Percentiles rank a stretch among this genome's conserved stretches.
phyloP scores from a whole-genome alignment of 2,888 invertebrate species.

The Tribolium freemani region DNA sequence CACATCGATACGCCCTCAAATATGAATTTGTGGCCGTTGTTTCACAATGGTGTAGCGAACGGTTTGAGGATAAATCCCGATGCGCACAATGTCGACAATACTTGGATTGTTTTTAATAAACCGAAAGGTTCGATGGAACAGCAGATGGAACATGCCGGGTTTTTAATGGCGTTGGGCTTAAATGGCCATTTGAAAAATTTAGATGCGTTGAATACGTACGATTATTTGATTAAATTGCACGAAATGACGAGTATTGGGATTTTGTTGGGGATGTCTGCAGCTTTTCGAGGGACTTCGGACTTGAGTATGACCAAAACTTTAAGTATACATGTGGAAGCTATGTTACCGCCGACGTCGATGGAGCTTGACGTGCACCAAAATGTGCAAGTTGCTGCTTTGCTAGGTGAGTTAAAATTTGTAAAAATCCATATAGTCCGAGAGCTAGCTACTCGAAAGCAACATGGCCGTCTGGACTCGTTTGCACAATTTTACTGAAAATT shows the following conservation, averaged over 20 bases:
- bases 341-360: slow-evolving; percentile 94
- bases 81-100: slow-evolving; percentile 85
- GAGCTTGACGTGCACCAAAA: slow-evolving; percentile 95
- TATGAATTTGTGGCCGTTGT: slow-evolving; percentile 92
- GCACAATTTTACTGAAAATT: too few species aligned
- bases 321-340: slow-evolving; percentile 90
- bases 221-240: slow-evolving; percentile 89
- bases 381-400: slow-evolving; percentile 91
- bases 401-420: slow-evolving; percentile 62
- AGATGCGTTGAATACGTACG: slow-evolving; percentile 90
- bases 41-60: slow-evolving; percentile 96
- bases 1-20: slow-evolving; percentile 90
- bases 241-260: slow-evolving; percentile 95
- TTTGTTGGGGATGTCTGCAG: slow-evolving; percentile 74
- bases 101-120: slow-evolving; percentile 94
- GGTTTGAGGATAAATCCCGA: slow-evolving; percentile 84
- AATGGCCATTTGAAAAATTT: slow-evolving; percentile 91
- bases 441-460: too few species aligned
- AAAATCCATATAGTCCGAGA: too few species aligned
- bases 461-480: too few species aligned
- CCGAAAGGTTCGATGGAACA: slow-evolving; percentile 79
- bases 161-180: slow-evolving; percentile 93
- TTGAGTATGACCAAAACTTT: slow-evolving; percentile 87
- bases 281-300: slow-evolving; percentile 85
- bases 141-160: slow-evolving; percentile 91